Conservation (phyloP, 1,140 invertebrate genomes). For the Tetramorium parvispinum region DNA sequence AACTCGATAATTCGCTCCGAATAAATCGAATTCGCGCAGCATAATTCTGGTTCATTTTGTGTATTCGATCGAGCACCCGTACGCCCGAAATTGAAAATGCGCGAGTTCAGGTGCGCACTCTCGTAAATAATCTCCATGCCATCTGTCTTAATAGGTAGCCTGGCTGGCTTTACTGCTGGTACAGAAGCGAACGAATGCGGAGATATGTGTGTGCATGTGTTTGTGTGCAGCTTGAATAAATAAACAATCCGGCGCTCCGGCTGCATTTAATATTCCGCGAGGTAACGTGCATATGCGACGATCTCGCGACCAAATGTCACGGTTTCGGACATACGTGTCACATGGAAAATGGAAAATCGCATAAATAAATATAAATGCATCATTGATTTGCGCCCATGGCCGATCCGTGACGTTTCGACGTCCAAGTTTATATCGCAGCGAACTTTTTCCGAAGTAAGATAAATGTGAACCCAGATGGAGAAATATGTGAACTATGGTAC, state of each 20-base stretch:
- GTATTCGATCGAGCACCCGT: conserved; percentile 4
- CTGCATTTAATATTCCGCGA: conserved; percentile 55
- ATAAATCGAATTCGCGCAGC: not conserved
- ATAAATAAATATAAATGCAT: conserved; percentile 61
- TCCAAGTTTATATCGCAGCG: conserved; percentile 38
- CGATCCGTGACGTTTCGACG: conserved; percentile 20
- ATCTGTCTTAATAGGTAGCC: conserved; percentile 55
- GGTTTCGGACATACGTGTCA: conserved; percentile 58
- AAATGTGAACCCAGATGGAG: not conserved
- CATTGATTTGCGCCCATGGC: conserved; percentile 34
- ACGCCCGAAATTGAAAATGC: conserved; percentile 42
- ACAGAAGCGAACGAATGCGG: not conserved
- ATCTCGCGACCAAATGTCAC: conserved; percentile 55
- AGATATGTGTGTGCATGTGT: not conserved
- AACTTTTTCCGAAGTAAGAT: conserved; percentile 25
- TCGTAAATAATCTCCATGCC: conserved; percentile 52
- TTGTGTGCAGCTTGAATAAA: conserved; percentile 57
- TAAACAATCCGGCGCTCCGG: conserved; percentile 52
- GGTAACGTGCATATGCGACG: conserved; percentile 48
- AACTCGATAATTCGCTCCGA: not conserved
- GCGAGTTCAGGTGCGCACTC: conserved; percentile 39
- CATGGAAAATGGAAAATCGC: conserved; percentile 59
- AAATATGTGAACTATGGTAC: not conserved
- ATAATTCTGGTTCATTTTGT: conserved; percentile 7
- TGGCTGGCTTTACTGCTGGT: not conserved